These are phyloP conservation scores for Branchipolynoe longqiensis DNA, from an alignment of 2,888 invertebrate species.

Conservation along the genomic window DNA sequence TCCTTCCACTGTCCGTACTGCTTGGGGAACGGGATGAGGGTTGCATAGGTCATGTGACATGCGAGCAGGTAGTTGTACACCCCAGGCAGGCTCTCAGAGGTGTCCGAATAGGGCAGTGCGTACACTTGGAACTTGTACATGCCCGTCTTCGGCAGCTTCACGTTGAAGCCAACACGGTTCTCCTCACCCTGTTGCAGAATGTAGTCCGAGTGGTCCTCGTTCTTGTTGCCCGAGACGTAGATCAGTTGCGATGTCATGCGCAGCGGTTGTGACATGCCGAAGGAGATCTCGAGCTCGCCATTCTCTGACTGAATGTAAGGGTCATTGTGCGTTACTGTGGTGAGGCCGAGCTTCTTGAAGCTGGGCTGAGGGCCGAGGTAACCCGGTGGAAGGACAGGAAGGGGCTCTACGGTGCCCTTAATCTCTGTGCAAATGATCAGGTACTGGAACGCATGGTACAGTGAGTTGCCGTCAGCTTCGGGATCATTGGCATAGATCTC, in stretches of 20 bases:
- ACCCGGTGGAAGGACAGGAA: conserved; percentile 80
- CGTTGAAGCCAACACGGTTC: conserved; percentile 74
- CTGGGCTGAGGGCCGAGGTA: conserved; percentile 81
- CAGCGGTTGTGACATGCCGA: conserved; percentile 75
- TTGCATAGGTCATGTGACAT: conserved; percentile 72
- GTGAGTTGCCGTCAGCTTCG: conserved; percentile 78
- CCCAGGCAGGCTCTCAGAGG: conserved; percentile 80
- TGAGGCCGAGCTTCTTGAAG: conserved; percentile 79
- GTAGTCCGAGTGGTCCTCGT: conserved; percentile 78
- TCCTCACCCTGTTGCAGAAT: conserved; percentile 78
- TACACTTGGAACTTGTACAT: conserved; percentile 82
- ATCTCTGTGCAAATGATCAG: conserved; percentile 79
- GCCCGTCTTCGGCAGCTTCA: conserved; percentile 77
- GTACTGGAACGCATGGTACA: conserved; percentile 81
- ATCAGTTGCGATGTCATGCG: conserved; percentile 81
- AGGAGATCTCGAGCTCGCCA: conserved; percentile 75
- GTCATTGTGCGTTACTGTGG: conserved; percentile 77
- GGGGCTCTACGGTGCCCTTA: conserved; percentile 74
- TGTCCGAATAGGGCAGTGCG: conserved; percentile 77
- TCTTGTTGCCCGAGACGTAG: conserved; percentile 67
- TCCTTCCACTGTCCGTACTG: conserved; percentile 83
- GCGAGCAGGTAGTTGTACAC: conserved; percentile 82
- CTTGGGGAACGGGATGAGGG: conserved; percentile 78
- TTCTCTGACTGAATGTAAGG: conserved; percentile 79
- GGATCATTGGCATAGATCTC: conserved; percentile 82